Percentiles rank a stretch among this genome's conserved stretches.
Conservation (phyloP, 2,888 invertebrate genomes). For the Merodon equestris region DNA sequence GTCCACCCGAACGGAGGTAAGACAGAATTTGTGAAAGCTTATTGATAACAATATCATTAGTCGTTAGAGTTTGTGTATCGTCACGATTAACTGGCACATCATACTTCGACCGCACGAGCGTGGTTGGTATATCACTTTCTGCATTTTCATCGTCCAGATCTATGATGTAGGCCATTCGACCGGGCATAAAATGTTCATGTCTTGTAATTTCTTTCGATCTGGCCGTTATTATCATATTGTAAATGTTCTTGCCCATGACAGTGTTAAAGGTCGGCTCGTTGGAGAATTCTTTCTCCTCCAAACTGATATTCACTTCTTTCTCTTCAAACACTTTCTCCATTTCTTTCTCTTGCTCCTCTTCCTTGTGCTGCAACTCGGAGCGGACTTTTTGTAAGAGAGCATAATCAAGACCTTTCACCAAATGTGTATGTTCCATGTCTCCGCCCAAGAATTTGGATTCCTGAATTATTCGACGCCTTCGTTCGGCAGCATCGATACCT, state of each 20-base stretch:
- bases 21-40: slow-evolving; percentile 98
- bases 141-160: slow-evolving; percentile 93
- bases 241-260: slow-evolving; percentile 88
- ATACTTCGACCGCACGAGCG: slow-evolving; percentile 93
- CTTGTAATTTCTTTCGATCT: slow-evolving; percentile 87
- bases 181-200: slow-evolving; percentile 95
- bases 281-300: slow-evolving; percentile 60
- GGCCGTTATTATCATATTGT: slow-evolving; percentile 78
- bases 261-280: slow-evolving; percentile 83
- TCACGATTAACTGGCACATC: slow-evolving; percentile 89
- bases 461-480: slow-evolving; percentile 95
- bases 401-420: slow-evolving; percentile 98
- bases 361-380: slow-evolving; percentile 90
- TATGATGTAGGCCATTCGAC: slow-evolving; percentile 98
- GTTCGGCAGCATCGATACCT: slow-evolving; percentile 95
- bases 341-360: slow-evolving; percentile 90
- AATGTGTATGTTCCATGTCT: slow-evolving; percentile 99
- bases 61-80: slow-evolving; percentile 83
- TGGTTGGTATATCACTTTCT: slow-evolving; percentile 97
- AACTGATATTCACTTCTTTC: slow-evolving; percentile 49
- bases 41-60: slow-evolving; percentile 94
- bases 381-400: slow-evolving; percentile 95
- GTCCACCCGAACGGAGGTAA: slow-evolving; percentile 93
- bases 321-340: slow-evolving; percentile 86
- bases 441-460: slow-evolving; percentile 99